These are phyloP conservation scores for Edolisoma coerulescens DNA, from an alignment of 2,113 vertebrate species.

Conservation along the genomic window DNA sequence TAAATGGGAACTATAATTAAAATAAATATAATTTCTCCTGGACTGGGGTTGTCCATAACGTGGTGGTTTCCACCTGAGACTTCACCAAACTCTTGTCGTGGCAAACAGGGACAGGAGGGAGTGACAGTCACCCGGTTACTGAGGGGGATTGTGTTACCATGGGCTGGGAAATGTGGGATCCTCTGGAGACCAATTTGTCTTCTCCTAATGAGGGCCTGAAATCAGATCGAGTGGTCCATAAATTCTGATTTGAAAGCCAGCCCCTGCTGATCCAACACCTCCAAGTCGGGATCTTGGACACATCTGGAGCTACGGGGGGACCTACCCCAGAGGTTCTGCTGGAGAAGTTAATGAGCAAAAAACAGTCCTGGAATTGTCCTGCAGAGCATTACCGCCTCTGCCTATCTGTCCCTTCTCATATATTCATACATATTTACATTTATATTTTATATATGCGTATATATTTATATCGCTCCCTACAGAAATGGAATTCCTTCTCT, in stretches of 20 bases:
- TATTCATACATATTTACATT: accelerated
- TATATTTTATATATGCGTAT: accelerated
- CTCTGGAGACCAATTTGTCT: background rate
- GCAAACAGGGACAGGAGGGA: background rate
- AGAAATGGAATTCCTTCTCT: background rate
- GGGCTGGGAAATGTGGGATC: background rate
- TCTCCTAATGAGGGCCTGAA: background rate
- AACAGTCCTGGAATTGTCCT: background rate
- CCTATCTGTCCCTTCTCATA: background rate
- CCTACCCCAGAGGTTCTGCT: background rate
- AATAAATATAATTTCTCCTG: background rate
- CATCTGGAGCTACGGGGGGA: background rate
- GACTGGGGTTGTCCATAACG: accelerated
- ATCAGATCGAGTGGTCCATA: background rate
- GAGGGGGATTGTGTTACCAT: background rate
- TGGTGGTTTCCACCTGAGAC: background rate
- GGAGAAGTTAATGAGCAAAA: background rate
- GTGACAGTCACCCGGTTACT: accelerated
- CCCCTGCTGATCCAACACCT: too few relatives aligned
- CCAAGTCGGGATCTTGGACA: background rate
- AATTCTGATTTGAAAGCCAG: background rate
- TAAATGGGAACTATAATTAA: background rate
- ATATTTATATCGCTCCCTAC: accelerated
- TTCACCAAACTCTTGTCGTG: background rate
- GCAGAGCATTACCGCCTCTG: background rate